These are phyloP conservation scores for Aelia acuminata DNA, from an alignment of 2,888 invertebrate species.

Conservation along the genomic window DNA sequence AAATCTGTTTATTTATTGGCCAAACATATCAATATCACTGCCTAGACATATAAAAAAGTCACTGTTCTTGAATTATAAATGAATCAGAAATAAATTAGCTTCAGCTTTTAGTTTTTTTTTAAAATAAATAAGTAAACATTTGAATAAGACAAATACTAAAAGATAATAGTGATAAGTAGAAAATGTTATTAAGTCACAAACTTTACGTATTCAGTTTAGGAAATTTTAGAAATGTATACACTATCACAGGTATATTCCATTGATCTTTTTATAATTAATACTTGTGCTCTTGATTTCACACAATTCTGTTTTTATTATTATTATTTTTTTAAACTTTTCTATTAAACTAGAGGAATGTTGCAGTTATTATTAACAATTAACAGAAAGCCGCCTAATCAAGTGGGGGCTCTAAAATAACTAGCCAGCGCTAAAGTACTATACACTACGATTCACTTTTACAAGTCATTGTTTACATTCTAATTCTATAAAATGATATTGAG, in stretches of 20 bases:
- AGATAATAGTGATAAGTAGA: background rate
- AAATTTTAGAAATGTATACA: background rate
- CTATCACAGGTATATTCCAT: conserved; percentile 21
- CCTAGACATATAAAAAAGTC: background rate
- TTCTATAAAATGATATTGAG: conserved; percentile 37
- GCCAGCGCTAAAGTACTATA: conserved; percentile 22
- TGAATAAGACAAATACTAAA: background rate
- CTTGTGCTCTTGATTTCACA: background rate
- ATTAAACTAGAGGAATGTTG: conserved; percentile 48
- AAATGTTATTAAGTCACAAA: background rate
- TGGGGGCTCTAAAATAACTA: conserved; percentile 39
- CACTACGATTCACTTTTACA: conserved; percentile 43
- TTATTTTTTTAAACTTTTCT: background rate
- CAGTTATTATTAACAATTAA: conserved; percentile 35
- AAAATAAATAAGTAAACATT: background rate
- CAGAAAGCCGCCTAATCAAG: background rate
- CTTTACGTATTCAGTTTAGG: conserved; percentile 16
- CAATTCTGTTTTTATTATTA: background rate
- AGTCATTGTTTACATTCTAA: conserved; percentile 39
- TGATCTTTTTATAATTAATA: background rate
- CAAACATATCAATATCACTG: background rate
- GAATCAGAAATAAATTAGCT: background rate
- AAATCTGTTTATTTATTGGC: background rate
- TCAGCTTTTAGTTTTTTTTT: background rate
- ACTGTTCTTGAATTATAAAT: background rate